Evolutionary conservation across 2,113 vertebrate genomes (phyloP).

Genomic region (Sorex araneus): DNA sequence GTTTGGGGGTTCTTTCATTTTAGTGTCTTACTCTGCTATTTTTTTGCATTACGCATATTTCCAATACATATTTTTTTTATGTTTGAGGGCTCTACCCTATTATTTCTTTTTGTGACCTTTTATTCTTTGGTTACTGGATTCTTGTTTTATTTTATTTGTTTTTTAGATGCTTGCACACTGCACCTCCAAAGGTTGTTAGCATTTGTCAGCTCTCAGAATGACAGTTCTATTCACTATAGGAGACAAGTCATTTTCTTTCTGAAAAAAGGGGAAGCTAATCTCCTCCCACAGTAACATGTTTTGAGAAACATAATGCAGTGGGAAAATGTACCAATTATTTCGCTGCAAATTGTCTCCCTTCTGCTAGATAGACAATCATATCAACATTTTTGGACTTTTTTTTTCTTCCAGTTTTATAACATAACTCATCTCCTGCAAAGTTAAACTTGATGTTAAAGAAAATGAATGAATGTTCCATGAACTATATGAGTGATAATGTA

Average conservation of each 20-base stretch:
- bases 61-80: not conserved
- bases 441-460: conserved; percentile 78
- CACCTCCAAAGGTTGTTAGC: conserved; percentile 87
- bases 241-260: conserved; percentile 89
- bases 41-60: conserved; percentile 54
- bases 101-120: conserved; percentile 77
- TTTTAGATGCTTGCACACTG: conserved; percentile 84
- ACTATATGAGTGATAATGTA: not conserved
- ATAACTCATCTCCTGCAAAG: conserved; percentile 74
- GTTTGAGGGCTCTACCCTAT: conserved; percentile 30
- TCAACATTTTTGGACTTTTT: conserved; percentile 82
- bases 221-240: conserved; percentile 88
- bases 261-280: conserved; percentile 89
- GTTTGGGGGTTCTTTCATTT: conserved; percentile 43
- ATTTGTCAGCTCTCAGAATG: conserved; percentile 89
- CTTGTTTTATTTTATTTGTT: conserved; percentile 87
- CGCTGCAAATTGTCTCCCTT: conserved; percentile 86
- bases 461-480: conserved; percentile 62
- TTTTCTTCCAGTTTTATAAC: conserved; percentile 75
- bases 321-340: conserved; percentile 90
- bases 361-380: conserved; percentile 87
- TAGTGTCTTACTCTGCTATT: conserved; percentile 13
- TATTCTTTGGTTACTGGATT: conserved; percentile 81
- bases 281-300: conserved; percentile 89
- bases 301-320: conserved; percentile 88